Evolutionary conservation across 2,888 invertebrate genomes (phyloP).

Genomic region (Lithophane socia): DNA sequence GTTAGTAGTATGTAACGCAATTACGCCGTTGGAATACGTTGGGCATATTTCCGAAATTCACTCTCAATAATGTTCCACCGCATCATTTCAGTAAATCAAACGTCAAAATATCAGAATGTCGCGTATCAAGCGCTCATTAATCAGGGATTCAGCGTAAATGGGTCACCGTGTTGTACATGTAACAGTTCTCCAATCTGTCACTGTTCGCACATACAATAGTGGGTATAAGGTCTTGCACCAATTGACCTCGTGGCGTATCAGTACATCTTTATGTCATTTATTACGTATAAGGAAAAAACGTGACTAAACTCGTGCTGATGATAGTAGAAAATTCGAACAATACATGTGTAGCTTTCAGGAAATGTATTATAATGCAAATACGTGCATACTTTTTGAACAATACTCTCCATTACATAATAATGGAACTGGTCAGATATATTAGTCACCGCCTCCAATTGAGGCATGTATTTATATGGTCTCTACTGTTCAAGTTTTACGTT

Average conservation of each 20-base stretch:
- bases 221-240: constrained; percentile 41
- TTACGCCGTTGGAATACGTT: not conserved
- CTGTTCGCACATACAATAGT: constrained; percentile 30
- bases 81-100: constrained; percentile 37
- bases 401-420: constrained; percentile 1
- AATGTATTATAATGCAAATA: constrained; percentile 27
- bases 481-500: constrained; percentile 28
- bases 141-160: constrained; percentile 45
- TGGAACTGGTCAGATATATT: constrained; percentile 1
- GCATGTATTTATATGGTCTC: not conserved
- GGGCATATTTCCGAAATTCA: constrained; percentile 10
- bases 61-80: constrained; percentile 1
- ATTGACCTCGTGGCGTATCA: constrained; percentile 56
- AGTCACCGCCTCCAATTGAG: not conserved
- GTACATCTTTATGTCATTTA: constrained; percentile 41
- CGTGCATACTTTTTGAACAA: not conserved
- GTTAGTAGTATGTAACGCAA: too few relatives aligned
- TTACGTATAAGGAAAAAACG: constrained; percentile 54
- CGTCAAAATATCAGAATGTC: constrained; percentile 44
- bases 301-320: constrained; percentile 36
- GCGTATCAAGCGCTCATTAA: constrained; percentile 51
- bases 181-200: constrained; percentile 35
- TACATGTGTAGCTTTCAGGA: constrained; percentile 8
- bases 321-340: constrained; percentile 27
- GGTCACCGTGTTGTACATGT: constrained; percentile 43